A percentile compares a stretch with the other conserved stretches of the same genome.
These are phyloP conservation scores for Condylostylus longicornis DNA, from an alignment of 1,140 invertebrate species.

Conservation along the genomic window DNA sequence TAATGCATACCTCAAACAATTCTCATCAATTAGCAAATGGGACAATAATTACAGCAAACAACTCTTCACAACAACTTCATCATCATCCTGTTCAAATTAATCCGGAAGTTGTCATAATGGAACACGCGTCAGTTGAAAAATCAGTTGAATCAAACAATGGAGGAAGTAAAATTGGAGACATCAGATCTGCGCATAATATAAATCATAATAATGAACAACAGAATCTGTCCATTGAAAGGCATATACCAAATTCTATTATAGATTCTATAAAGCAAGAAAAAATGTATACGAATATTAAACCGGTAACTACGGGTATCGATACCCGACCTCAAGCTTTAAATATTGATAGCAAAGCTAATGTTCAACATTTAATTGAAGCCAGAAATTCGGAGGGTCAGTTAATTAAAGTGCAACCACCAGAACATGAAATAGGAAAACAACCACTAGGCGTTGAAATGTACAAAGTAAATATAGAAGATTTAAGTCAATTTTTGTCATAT, in stretches of 20 bases:
- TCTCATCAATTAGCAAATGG: slow-evolving; percentile 10
- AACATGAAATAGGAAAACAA: slow-evolving; percentile 46
- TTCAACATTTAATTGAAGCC: slow-evolving; percentile 52
- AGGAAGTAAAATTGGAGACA: slow-evolving; percentile 8
- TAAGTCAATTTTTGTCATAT: slow-evolving; percentile 67
- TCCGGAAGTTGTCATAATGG: background rate
- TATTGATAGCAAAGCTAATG: slow-evolving; percentile 20
- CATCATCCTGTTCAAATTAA: background rate
- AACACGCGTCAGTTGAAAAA: slow-evolving; percentile 2
- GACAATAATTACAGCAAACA: slow-evolving; percentile 9
- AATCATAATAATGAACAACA: background rate
- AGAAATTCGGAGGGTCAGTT: slow-evolving; percentile 49
- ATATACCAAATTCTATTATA: slow-evolving; percentile 4
- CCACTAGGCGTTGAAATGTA: slow-evolving; percentile 57
- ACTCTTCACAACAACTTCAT: slow-evolving; percentile 1
- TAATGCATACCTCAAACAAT: slow-evolving; percentile 4
- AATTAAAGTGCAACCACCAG: slow-evolving; percentile 52
- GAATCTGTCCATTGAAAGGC: background rate
- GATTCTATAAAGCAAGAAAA: slow-evolving; percentile 8
- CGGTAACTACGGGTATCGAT: background rate
- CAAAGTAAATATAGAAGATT: slow-evolving; percentile 69
- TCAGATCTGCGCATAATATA: background rate
- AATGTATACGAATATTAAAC: slow-evolving; percentile 1
- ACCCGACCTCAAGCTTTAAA: background rate
- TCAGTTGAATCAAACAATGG: background rate